A percentile compares a stretch with the other conserved stretches of the same genome.
These are phyloP conservation scores for Catocala sponsa DNA, from an alignment of 2,888 invertebrate genomes.

Conservation along the genomic window DNA sequence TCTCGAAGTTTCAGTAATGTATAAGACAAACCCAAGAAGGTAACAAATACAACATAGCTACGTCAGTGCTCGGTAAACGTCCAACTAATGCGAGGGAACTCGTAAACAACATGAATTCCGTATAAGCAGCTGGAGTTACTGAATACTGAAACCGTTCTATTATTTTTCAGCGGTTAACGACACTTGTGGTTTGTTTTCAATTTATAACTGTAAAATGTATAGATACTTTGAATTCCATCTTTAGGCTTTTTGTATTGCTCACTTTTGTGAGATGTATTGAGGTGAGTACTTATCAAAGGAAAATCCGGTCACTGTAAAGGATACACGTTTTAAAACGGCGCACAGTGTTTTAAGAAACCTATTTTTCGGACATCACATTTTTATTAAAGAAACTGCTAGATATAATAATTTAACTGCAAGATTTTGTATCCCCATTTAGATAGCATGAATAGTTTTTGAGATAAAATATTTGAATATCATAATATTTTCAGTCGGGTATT, in stretches of 20 bases:
- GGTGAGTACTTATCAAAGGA: conserved; percentile 15
- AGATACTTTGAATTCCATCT: conserved; percentile 11
- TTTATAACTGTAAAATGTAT: conserved; percentile 24
- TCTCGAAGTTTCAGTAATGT: background rate
- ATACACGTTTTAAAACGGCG: background rate
- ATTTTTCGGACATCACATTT: too few species aligned
- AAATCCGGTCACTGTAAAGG: background rate
- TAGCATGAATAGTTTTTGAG: too few species aligned
- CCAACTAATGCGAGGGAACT: conserved; percentile 26
- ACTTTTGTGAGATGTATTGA: too few species aligned
- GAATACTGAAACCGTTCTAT: conserved; percentile 21
- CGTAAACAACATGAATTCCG: conserved; percentile 35
- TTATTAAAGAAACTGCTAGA: too few species aligned
- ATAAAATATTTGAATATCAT: too few species aligned
- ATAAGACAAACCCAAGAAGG: background rate
- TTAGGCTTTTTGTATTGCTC: background rate
- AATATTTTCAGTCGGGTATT: too few species aligned
- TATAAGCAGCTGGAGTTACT: conserved; percentile 29
- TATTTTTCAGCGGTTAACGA: conserved; percentile 33
- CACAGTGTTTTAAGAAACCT: too few species aligned
- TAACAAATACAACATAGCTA: conserved; percentile 1
- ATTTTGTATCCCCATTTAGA: too few species aligned
- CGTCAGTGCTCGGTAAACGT: conserved; percentile 12
- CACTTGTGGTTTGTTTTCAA: conserved; percentile 19
- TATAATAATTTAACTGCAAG: too few species aligned